A percentile compares a stretch with the other conserved stretches of the same genome.
phyloP scores from a whole-genome alignment of 2,797 vertebrate species.

The Sus cebifrons region DNA sequence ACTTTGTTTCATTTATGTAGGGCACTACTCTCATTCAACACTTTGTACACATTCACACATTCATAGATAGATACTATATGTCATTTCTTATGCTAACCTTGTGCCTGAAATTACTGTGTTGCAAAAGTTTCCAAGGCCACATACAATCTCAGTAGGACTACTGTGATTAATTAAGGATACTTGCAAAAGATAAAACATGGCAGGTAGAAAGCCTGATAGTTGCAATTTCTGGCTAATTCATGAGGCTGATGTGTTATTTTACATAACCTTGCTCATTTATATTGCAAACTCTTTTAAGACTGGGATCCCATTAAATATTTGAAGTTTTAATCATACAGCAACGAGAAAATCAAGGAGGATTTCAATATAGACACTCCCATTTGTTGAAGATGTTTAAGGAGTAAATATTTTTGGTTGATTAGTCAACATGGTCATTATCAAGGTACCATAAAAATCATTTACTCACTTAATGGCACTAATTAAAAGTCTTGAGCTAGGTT shows the following conservation, averaged over 20 bases:
- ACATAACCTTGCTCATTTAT: neutral
- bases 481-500: constrained; percentile 26
- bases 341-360: neutral
- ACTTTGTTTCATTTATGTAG: neutral
- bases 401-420: constrained; percentile 25
- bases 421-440: neutral
- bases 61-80: constrained; percentile 3
- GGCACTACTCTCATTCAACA: neutral
- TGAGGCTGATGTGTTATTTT: neutral
- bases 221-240: neutral
- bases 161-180: neutral
- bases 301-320: neutral
- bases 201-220: neutral
- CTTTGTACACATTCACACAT: neutral
- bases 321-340: constrained; percentile 28
- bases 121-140: neutral
- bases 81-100: neutral
- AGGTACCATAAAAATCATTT: neutral
- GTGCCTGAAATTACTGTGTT: neutral
- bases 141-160: neutral
- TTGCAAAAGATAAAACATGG: neutral
- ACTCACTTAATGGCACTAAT: constrained; percentile 25
- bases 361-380: constrained; percentile 39
- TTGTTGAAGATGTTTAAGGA: constrained; percentile 35
- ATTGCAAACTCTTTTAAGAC: neutral